Conservation (phyloP, 2,888 invertebrate species). For the Drosophila hamatofila region DNA sequence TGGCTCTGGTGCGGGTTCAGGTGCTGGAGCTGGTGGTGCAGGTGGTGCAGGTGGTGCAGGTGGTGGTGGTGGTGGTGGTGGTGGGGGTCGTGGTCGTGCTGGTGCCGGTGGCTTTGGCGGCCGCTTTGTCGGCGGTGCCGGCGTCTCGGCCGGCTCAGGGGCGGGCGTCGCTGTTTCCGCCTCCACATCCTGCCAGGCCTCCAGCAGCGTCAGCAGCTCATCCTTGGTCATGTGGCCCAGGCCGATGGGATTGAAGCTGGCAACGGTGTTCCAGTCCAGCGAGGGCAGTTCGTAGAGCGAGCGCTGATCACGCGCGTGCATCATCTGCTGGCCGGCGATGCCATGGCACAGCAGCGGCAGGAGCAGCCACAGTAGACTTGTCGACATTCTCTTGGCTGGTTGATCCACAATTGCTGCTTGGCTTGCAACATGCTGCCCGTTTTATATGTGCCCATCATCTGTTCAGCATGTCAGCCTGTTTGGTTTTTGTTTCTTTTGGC, state of each 20-base stretch:
- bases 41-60: constrained; percentile 2
- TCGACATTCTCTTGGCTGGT: constrained; percentile 34
- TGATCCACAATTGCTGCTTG: constrained; percentile 39
- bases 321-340: constrained; percentile 38
- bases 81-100: not conserved
- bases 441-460: constrained; percentile 35
- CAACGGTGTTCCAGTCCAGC: constrained; percentile 60
- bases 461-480: constrained; percentile 15
- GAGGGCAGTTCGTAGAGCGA: constrained; percentile 70
- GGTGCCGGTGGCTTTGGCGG: constrained; percentile 2
- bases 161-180: constrained; percentile 55
- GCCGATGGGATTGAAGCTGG: constrained; percentile 59
- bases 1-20: constrained; percentile 1
- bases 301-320: constrained; percentile 64
- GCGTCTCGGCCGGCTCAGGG: constrained; percentile 79
- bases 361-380: constrained; percentile 32
- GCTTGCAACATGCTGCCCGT: constrained; percentile 1
- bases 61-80: constrained; percentile 1
- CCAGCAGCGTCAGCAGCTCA: constrained; percentile 78
- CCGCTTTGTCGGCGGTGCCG: constrained; percentile 6
- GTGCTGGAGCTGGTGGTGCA: not conserved
- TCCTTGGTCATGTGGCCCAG: constrained; percentile 80
- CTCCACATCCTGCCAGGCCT: constrained; percentile 79
- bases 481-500: constrained; percentile 10
- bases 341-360: constrained; percentile 16